Conservation (phyloP, 1,140 invertebrate genomes). For the Globodera rostochiensis region DNA sequence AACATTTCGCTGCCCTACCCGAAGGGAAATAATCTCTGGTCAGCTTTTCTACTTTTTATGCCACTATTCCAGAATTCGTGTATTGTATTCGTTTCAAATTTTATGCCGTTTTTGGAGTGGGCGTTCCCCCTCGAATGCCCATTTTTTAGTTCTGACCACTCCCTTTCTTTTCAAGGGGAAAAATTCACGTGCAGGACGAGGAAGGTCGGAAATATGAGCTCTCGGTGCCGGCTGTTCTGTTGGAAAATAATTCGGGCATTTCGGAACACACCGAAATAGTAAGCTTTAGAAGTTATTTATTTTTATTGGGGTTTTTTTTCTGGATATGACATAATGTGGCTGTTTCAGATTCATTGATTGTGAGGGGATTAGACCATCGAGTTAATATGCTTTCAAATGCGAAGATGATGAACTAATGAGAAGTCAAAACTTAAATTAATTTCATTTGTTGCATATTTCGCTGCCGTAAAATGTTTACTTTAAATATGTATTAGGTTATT, state of each 20-base stretch:
- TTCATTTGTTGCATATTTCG: not conserved
- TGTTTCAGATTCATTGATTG: not conserved
- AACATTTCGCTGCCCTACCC: not conserved
- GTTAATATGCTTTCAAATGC: not conserved
- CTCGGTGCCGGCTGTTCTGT: not conserved
- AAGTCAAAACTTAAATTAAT: not conserved
- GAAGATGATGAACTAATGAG: not conserved
- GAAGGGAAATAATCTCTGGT: slow-evolving; percentile 4
- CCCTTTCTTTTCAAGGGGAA: not conserved
- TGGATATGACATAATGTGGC: not conserved
- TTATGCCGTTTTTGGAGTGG: not conserved
- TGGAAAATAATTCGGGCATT: slow-evolving; percentile 2
- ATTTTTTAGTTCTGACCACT: not conserved
- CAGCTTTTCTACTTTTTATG: not conserved
- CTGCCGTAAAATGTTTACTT: not conserved
- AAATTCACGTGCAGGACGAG: not conserved
- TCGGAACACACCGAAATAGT: not conserved
- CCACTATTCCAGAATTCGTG: not conserved
- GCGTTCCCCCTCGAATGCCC: too few species aligned
- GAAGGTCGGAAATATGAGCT: not conserved
- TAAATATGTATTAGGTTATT: too few species aligned
- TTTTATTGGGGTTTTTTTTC: too few species aligned
- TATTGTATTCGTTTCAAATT: slow-evolving; percentile 3
- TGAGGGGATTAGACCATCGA: not conserved
- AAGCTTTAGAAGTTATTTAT: not conserved